Evolutionary conservation across 2,797 vertebrate genomes (phyloP).

Genomic region (Choloepus didactylus): DNA sequence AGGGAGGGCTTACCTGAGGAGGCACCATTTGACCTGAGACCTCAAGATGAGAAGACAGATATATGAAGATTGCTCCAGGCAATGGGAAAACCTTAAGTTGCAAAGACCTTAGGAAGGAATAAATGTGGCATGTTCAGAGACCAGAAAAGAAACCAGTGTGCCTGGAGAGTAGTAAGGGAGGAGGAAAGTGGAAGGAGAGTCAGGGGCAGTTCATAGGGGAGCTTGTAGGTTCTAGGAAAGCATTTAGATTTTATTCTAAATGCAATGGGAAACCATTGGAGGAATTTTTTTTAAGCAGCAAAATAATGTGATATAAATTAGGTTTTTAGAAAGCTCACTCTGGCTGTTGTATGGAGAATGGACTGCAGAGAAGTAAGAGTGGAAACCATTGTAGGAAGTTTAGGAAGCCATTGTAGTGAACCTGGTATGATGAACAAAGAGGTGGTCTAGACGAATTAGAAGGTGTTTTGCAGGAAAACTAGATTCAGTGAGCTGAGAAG

Average conservation of each 20-base stretch:
- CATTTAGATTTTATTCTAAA: constrained; percentile 60
- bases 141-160: neutral
- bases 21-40: constrained; percentile 9
- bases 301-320: constrained; percentile 20
- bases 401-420: constrained; percentile 27
- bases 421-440: neutral
- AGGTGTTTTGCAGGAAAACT: neutral
- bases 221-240: neutral
- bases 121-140: neutral
- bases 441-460: neutral
- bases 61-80: neutral
- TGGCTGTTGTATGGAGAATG: constrained; percentile 34
- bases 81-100: neutral
- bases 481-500: neutral
- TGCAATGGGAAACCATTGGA: constrained; percentile 1
- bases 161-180: neutral
- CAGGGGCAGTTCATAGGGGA: neutral
- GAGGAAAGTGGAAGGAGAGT: neutral
- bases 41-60: neutral
- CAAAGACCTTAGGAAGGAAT: constrained; percentile 12
- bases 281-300: neutral
- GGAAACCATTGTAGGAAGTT: neutral
- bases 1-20: constrained; percentile 37
- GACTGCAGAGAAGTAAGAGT: constrained; percentile 29
- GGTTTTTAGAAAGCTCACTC: constrained; percentile 1